Base-by-base conservation (phyloP, 2,888 invertebrate species). In the Podotricha telesiphe region DNA sequence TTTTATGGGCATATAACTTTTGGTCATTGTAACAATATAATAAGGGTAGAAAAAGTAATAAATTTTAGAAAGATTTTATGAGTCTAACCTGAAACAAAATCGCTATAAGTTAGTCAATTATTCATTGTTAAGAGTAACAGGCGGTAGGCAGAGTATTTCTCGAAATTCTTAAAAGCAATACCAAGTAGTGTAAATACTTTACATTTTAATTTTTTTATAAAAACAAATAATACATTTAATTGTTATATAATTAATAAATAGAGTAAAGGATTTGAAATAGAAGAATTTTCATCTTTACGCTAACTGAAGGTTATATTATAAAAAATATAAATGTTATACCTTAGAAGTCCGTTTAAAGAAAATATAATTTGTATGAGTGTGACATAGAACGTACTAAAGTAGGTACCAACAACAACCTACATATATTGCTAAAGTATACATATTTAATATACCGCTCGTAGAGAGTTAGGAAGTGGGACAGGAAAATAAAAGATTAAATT, bases 1-100 rank as follows among this genome's bases (percentile, higher is more conserved):
- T 88, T 87, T 88, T 87, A 87, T 86, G 83, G 85, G 82, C 80
- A 83, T 82, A 74, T 81, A 80, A 80, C 76, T 78, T 83, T 73
- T 71, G 73, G 73, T 79, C 82, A 81, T 86, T 85, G 81, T 84
- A 80, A 73, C 68, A 76, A 64, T 74, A 73, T 77, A 79, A 79
- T 81, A 73, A 77, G 75, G 77, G 77, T 74, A 67, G 72, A 76
- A 78, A 70, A 68, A 78, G 71, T 71, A 68, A 77, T 76, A 76
- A 75, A 19, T 70, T 71, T 72, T 42, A 51, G 20, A 69, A 61
- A 69, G 47, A 69, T 45, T 73, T 72, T 72, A 68, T 55, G 20
- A 42, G 47, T 51, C 20, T 50, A 56, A 34, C 34, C 34, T 8
- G 59, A 51, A 50, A 48, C 40, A 51, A 66, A 37, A 48, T 50